A percentile compares a stretch with the other conserved stretches of the same genome.
Conservation (phyloP, 2,113 vertebrate species). For the Myotis davidii region DNA sequence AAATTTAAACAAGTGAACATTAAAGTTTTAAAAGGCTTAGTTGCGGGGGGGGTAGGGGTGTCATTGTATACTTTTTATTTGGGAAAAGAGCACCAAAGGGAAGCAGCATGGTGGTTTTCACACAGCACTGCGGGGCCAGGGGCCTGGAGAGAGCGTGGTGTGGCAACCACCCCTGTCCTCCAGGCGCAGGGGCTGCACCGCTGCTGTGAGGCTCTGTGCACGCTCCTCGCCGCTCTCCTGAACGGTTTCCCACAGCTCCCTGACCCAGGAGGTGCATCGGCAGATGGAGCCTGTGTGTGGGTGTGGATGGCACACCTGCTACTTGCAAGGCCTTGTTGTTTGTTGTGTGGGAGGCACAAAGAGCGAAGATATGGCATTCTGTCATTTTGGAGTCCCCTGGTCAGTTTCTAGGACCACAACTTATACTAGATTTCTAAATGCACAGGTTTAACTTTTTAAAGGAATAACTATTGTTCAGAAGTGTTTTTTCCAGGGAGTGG, state of each 20-base stretch:
- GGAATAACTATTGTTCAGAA: neutral
- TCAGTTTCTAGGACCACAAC: neutral
- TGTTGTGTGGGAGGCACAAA: neutral
- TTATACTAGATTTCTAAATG: neutral
- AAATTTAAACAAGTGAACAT: neutral
- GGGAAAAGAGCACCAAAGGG: neutral
- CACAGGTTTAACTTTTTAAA: neutral
- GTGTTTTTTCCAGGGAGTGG: neutral
- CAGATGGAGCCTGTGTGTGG: neutral
- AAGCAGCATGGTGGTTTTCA: neutral
- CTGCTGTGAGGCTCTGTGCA: neutral
- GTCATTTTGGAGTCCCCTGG: neutral
- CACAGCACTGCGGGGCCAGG: neutral
- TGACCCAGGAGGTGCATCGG: neutral
- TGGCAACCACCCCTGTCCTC: neutral
- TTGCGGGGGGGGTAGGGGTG: too few species aligned
- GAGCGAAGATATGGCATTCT: neutral
- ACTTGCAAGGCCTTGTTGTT: neutral
- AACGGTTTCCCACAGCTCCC: neutral
- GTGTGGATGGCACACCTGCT: neutral
- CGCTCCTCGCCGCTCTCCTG: fast-evolving
- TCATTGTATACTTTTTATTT: neutral
- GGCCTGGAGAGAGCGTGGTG: neutral
- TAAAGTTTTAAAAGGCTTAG: neutral
- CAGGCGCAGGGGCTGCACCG: neutral